Conservation (phyloP, 1,140 invertebrate species). For the Atta colombica region DNA sequence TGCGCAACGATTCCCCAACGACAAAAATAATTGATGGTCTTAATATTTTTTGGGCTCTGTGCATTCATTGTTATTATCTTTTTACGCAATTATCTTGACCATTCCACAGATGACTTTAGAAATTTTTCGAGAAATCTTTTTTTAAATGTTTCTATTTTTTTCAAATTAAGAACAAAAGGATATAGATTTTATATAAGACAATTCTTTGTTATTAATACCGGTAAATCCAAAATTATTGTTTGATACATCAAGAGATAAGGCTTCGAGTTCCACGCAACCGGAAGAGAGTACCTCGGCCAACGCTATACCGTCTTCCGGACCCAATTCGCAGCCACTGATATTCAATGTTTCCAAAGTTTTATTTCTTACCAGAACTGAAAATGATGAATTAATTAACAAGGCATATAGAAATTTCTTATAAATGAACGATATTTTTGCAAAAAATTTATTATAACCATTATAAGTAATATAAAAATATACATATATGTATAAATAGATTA, state of each 20-base stretch:
- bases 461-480: background rate
- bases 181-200: background rate
- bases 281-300: constrained; percentile 77
- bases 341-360: constrained; percentile 78
- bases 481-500: background rate
- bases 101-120: background rate
- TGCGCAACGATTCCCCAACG: background rate
- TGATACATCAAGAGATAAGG: constrained; percentile 76
- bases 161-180: no score
- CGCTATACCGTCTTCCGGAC: constrained; percentile 72
- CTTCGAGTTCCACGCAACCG: constrained; percentile 64
- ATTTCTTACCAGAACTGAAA: constrained; percentile 78
- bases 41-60: background rate
- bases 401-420: background rate
- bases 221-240: constrained; percentile 81
- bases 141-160: background rate
- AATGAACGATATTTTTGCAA: background rate
- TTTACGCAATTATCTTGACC: background rate
- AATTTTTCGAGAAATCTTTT: background rate
- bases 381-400: constrained; percentile 9
- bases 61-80: background rate
- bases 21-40: background rate
- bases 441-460: background rate
- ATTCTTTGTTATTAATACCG: constrained; percentile 71
- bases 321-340: constrained; percentile 79